A percentile compares a stretch with the other conserved stretches of the same genome.
Conservation (phyloP, 2,113 vertebrate species). For the Oryzias javanicus region DNA sequence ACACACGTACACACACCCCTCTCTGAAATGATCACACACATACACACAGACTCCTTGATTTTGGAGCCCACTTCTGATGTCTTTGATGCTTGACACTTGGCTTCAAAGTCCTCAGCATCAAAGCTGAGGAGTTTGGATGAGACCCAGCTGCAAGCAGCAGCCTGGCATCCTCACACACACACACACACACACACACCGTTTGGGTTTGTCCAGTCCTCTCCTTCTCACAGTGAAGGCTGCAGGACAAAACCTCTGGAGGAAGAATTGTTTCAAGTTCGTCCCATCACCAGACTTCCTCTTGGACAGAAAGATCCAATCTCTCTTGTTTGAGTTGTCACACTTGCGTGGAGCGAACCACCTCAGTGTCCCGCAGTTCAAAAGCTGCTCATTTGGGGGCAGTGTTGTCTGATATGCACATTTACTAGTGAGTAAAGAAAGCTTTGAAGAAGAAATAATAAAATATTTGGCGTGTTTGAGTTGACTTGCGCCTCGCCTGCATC, state of each 20-base stretch:
- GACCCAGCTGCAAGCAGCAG: constrained; percentile 27
- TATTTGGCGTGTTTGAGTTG: too few relatives aligned
- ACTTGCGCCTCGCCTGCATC: too few relatives aligned
- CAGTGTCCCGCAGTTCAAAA: too few relatives aligned
- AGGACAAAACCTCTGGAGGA: constrained; percentile 5
- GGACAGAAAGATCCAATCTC: too few relatives aligned
- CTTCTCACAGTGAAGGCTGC: constrained; percentile 1
- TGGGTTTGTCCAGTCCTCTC: constrained; percentile 3
- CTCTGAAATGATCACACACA: too few relatives aligned
- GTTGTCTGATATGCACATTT: too few relatives aligned
- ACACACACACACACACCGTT: constrained; percentile 8
- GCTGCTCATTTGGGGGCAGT: too few relatives aligned
- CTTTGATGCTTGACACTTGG: constrained; percentile 48
- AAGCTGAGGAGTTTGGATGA: constrained; percentile 39
- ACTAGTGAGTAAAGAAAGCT: too few relatives aligned
- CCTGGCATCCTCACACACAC: constrained; percentile 18
- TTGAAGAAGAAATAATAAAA: too few relatives aligned
- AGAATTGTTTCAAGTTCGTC: not conserved
- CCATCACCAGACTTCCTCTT: not conserved
- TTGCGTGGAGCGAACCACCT: too few relatives aligned
- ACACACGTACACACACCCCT: too few relatives aligned
- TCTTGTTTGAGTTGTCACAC: too few relatives aligned
- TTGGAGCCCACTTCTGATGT: constrained; percentile 27
- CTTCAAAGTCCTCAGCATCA: constrained; percentile 55
- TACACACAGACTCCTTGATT: not conserved